Base-by-base conservation (phyloP, 2,113 vertebrate genomes). In the Amphilophus citrinellus region DNA sequence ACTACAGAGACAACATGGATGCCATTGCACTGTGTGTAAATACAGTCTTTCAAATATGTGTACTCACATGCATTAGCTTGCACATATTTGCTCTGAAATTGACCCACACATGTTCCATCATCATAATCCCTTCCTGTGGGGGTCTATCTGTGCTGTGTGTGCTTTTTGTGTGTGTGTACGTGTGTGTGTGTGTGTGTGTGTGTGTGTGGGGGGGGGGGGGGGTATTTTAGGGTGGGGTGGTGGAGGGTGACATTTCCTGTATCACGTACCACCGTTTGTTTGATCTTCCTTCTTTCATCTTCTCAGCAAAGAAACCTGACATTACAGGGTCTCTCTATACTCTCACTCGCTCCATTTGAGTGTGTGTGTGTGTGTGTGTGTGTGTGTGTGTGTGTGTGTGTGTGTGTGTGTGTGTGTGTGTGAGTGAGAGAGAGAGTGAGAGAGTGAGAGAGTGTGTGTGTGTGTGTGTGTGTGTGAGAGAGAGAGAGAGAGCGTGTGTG, bases 231-330 rank as follows among this genome's bases (percentile, higher is more conserved):
- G 80, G 86, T 30, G 10, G 44, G 24, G 42, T 18, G 24, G 66
- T 18, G 22, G 44, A 32, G 50, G 78, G 77, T 93, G 93, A 94
- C 94, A 92, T 94, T 94, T 94, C 84, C 89, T 89, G 85, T 88
- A 92, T 92, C 90, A 95, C 86, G 86, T 90, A 87, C 57, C 75
- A 81, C 79, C 1, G 80, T 61, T 84, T 93, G 92, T 95, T 95
- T 95, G 92, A 95, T 95, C 92, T 91, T 83, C 77, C 53, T 82
- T 88, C 94, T 95, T 94, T 94, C 92, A 94, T 95, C 94, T 94
- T 90, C 93, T 93, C 82, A 39, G 90, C 87, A 94, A 95, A 95
- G 92, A 93, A 94, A 92, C 83, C 91, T 92, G 91, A 92, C 92
- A 92, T 94, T 90, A 90, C 88, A 84, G 80, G 88, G 85, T 91